Base-by-base conservation (phyloP, 2,113 vertebrate species). In the Copsychus sechellarum region DNA sequence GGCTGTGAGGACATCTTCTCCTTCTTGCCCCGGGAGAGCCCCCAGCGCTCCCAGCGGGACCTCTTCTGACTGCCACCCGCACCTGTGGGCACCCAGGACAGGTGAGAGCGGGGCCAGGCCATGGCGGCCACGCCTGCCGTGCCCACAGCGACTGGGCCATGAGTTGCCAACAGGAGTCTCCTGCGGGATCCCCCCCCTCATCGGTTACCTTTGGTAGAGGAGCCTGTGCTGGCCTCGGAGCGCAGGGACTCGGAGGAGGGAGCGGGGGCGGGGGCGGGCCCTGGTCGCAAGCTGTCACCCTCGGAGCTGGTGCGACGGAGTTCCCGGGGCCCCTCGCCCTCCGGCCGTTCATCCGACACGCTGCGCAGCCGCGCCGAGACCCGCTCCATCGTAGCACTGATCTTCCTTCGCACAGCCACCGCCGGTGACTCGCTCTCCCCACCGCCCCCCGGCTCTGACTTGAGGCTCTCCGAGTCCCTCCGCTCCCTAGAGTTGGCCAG, bases 41-140 rank as follows among this genome's bases (percentile, higher is more conserved):
- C 99, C 99, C 99, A 99, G 48, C 99, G 98, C 86, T 99, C 99
- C 99, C 99, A 99, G 73, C 99, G 98, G 14, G 98, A 99, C 80
- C 98, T 90, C 24, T 96, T 79, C 76, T 93, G 92, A 42, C 71
- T 38, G 19, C 95, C 93, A 12, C 45, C 24, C 15, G 84, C 82
- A 76, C 76, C 94, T 94, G 90, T 2, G 6, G 34, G n/a, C 48
- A 79, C 10, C 50, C 40, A 5, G 25, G 15, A 22, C 2, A 6
- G 50, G 40, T 93, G 45, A 90, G 78, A 69, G 14, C 1, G 2
- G 20, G 40, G 34, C 33, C 65, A 4, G n/a, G 43, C 62, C 5
- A 0, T 4, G 57, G 38, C 2, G 4, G 34, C 33, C 4, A 2
- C 16, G 12, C 40, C 43, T 2, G 9, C 36, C 2, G 0, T 4